Conservation (phyloP, 2,797 vertebrate species). For the Cercopithecus diana region DNA sequence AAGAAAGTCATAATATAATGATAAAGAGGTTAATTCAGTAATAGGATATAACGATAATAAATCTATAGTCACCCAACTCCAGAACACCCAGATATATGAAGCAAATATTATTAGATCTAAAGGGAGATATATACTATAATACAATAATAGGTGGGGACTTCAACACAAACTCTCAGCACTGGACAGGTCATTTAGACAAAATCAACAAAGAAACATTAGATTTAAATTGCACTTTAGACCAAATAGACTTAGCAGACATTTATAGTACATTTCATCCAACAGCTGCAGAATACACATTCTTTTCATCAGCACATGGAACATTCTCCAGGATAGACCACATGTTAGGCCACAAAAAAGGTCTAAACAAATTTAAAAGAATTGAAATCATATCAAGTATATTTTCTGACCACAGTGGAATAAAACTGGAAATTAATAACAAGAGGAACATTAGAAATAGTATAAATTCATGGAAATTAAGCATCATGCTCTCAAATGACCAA, state of each 20-base stretch:
- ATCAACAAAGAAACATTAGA: neutral
- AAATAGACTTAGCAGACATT: neutral
- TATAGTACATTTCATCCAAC: neutral
- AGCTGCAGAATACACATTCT: neutral
- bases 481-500: neutral
- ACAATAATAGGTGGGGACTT: neutral
- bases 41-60: neutral
- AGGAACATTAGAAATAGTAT: neutral
- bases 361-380: neutral
- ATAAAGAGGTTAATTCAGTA: neutral
- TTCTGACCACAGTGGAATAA: neutral
- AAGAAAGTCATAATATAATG: neutral
- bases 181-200: neutral
- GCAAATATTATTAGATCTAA: neutral
- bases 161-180: neutral
- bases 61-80: neutral
- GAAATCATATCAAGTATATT: neutral
- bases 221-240: neutral
- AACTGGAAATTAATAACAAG: neutral
- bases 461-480: neutral
- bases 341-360: neutral
- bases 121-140: neutral
- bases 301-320: neutral
- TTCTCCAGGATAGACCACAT: neutral
- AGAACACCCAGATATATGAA: neutral